Evolutionary conservation across 2,113 vertebrate genomes (phyloP).

Genomic region (Poeciliopsis occidentalis): DNA sequence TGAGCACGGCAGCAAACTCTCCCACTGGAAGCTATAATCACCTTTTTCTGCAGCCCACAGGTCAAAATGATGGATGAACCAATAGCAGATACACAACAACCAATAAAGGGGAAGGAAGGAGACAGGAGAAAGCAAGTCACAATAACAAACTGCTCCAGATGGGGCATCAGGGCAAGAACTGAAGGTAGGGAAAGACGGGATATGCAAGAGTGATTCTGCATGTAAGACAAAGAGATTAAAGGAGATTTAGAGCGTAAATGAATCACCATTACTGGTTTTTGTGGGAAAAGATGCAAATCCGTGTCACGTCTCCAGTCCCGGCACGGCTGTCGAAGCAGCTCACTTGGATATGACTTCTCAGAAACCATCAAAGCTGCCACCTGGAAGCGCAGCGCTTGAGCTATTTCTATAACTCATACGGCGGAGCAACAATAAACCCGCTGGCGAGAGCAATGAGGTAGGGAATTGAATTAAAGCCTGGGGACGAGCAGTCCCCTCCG

Average conservation of each 20-base stretch:
- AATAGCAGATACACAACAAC: slow-evolving; percentile 43
- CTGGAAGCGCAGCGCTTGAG: slow-evolving; percentile 29
- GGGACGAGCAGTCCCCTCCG: slow-evolving; percentile 24
- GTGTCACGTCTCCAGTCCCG: slow-evolving; percentile 5
- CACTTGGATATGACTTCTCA: slow-evolving; percentile 33
- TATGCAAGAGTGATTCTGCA: background rate
- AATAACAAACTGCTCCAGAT: slow-evolving; percentile 27
- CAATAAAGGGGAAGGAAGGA: slow-evolving; percentile 20
- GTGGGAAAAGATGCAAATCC: slow-evolving; percentile 1
- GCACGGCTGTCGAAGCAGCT: slow-evolving; percentile 19
- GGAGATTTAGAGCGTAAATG: background rate
- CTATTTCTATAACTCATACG: slow-evolving; percentile 56
- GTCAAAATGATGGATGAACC: slow-evolving; percentile 63
- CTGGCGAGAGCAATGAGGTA: slow-evolving; percentile 41
- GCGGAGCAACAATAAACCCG: slow-evolving; percentile 42
- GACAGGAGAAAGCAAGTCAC: slow-evolving; percentile 11
- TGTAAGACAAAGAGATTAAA: background rate
- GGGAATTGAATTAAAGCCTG: slow-evolving; percentile 56
- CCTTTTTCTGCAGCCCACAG: slow-evolving; percentile 22
- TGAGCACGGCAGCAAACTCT: slow-evolving; percentile 15
- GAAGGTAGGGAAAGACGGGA: slow-evolving; percentile 10
- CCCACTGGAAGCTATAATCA: slow-evolving; percentile 40
- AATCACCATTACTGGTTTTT: background rate
- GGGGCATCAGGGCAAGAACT: slow-evolving; percentile 8
- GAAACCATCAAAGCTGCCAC: slow-evolving; percentile 21